Evolutionary conservation across 2,888 invertebrate genomes (phyloP), one percentile per base, ranked within the genome.

Genomic region (Spicauda simplicius): DNA sequence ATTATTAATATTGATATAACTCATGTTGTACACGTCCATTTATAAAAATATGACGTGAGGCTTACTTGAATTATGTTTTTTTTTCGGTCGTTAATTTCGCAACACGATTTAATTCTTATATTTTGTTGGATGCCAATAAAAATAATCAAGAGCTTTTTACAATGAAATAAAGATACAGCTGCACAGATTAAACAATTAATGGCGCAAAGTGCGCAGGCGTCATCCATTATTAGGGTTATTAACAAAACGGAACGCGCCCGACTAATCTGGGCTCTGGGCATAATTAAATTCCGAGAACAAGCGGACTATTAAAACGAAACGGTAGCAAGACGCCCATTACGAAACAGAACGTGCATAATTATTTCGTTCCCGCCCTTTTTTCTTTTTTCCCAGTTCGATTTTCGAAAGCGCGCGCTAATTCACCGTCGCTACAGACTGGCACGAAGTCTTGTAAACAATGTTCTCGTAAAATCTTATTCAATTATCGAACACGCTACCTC

Each of bases 241-340:
- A 91, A 90, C 90, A 89, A 91, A 90, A 90, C 85, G 86, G 87
- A 88, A 88, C 88, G 87, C 83, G 84, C 82, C 76, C 81, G 78
- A 86, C 91, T 92, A 92, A 92, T 91, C 92, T 88, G 85, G 85
- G 86, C 85, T 84, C 81, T 78, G 85, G 78, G 81, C 84, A 83
- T 92, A 91, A 93, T 92, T 91, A 93, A 91, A 91, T 91, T 91
- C 92, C 87, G 87, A 86, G 91, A 92, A 92, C 91, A 90, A 91
- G 91, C 88, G 84, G 84, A 88, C 89, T 90, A 89, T 90, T 91
- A 92, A 90, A 90, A 85, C 88, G 87, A 88, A 91, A 92, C 92
- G 88, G 92, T 93, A 93, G 91, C 91, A 84, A 88, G 87, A 88
- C 87, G 85, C 88, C 86, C 91, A 93, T 92, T 91, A 91, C 88